Evolutionary conservation across 2,797 vertebrate species (phyloP).

Genomic region (Staurois parvus): DNA sequence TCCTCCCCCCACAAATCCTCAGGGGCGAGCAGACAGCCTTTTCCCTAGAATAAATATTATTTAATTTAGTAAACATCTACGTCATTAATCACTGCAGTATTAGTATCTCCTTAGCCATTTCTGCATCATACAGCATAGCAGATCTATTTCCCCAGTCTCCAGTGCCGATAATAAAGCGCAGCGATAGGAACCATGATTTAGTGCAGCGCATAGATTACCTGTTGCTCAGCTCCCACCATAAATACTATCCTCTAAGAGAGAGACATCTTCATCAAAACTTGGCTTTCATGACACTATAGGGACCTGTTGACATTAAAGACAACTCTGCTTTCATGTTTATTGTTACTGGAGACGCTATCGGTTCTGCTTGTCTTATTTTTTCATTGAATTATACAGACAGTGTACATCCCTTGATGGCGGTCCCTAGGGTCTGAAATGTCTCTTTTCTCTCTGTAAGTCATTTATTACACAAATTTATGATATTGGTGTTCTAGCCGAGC

Average conservation of each 20-base stretch:
- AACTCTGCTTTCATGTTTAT: slow-evolving; percentile 19
- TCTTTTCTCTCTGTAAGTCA: slow-evolving; percentile 22
- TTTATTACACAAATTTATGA: slow-evolving; percentile 45
- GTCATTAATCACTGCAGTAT: not conserved
- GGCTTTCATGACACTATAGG: slow-evolving; percentile 41
- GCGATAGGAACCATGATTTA: not conserved
- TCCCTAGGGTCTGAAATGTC: slow-evolving; percentile 30
- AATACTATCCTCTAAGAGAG: slow-evolving; percentile 21
- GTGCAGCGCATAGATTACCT: slow-evolving; percentile 3
- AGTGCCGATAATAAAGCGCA: not conserved
- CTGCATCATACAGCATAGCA: not conserved
- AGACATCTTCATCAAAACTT: slow-evolving; percentile 27
- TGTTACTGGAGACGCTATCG: not conserved
- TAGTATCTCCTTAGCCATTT: not conserved
- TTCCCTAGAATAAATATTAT: not conserved
- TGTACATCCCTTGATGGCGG: not conserved
- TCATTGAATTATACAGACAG: slow-evolving; percentile 43
- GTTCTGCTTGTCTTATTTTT: slow-evolving; percentile 27
- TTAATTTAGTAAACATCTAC: not conserved
- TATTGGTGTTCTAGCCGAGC: slow-evolving; percentile 5
- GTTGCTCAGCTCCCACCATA: slow-evolving; percentile 11
- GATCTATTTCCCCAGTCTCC: not conserved
- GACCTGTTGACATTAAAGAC: slow-evolving; percentile 38
- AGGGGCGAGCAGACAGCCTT: too few species aligned
- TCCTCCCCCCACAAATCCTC: too few species aligned